phyloP scores from a whole-genome alignment of 2,113 vertebrate species.

The Dryoscopus gambensis region DNA sequence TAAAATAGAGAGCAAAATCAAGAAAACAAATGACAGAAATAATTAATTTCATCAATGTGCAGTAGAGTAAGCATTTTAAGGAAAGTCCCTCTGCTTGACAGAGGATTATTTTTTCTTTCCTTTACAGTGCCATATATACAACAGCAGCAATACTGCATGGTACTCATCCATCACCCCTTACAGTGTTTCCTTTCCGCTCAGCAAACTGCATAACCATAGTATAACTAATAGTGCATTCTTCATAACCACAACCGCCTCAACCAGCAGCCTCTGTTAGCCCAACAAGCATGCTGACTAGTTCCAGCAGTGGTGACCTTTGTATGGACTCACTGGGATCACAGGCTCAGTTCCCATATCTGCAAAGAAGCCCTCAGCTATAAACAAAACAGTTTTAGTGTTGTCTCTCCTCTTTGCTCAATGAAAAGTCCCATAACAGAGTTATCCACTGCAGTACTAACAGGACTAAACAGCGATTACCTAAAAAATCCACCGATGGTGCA shows the following conservation, averaged over 20 bases:
- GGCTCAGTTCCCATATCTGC: not conserved
- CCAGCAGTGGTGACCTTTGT: constrained; percentile 25
- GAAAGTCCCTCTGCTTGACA: not conserved
- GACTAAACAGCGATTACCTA: not conserved
- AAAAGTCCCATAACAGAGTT: not conserved
- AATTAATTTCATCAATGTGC: not conserved
- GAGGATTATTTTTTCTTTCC: not conserved
- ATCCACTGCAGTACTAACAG: not conserved
- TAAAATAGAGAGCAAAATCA: not conserved
- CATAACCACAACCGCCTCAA: not conserved
- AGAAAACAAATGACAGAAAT: not conserved
- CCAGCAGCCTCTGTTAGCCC: not conserved
- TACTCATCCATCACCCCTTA: not conserved
- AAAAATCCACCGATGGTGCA: not conserved
- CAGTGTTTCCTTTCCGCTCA: not conserved
- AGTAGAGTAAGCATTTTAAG: not conserved
- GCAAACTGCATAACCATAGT: not conserved
- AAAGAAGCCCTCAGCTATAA: not conserved
- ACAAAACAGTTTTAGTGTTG: not conserved
- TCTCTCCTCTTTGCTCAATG: not conserved
- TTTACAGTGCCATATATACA: not conserved
- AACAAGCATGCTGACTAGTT: not conserved
- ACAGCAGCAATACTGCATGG: not conserved
- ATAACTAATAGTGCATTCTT: not conserved
- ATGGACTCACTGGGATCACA: not conserved